phyloP scores from a whole-genome alignment of 2,113 vertebrate species.

The Gambusia holbrooki region DNA sequence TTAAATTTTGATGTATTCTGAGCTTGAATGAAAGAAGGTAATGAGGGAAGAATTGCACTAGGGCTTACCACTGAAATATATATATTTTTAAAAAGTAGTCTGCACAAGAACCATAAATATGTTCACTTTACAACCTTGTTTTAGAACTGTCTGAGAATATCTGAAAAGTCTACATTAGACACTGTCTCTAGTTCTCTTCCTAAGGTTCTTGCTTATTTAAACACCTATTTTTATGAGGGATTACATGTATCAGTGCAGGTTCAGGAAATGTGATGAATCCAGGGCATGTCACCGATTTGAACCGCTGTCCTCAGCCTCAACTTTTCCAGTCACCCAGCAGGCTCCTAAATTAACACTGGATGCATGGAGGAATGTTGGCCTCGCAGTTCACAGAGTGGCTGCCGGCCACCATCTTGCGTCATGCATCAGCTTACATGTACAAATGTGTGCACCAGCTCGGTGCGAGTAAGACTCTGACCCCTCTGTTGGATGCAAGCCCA shows the following conservation, averaged over 20 bases:
- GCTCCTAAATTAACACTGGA: constrained; percentile 67
- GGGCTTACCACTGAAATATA: not conserved
- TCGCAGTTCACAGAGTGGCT: constrained; percentile 55
- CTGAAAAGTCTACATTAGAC: not conserved
- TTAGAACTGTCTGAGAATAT: not conserved
- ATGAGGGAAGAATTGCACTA: constrained; percentile 3
- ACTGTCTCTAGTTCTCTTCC: not conserved
- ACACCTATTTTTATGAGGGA: not conserved
- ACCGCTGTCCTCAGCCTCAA: constrained; percentile 39
- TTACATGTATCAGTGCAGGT: constrained; percentile 4
- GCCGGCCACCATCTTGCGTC: constrained; percentile 40
- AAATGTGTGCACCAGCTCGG: constrained; percentile 44
- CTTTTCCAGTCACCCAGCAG: constrained; percentile 33
- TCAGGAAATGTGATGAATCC: constrained; percentile 23
- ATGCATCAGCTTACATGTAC: constrained; percentile 50
- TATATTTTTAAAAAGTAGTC: not conserved
- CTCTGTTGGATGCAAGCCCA: constrained; percentile 38
- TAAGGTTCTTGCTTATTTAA: not conserved
- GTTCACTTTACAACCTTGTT: not conserved
- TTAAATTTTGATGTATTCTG: constrained; percentile 73
- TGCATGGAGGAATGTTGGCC: constrained; percentile 63
- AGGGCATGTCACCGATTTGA: constrained; percentile 33
- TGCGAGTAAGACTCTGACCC: constrained; percentile 43
- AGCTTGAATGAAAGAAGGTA: constrained; percentile 21
- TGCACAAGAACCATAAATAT: not conserved